Conservation (phyloP, 2,888 invertebrate species). For the Chloroclystis v-ata region DNA sequence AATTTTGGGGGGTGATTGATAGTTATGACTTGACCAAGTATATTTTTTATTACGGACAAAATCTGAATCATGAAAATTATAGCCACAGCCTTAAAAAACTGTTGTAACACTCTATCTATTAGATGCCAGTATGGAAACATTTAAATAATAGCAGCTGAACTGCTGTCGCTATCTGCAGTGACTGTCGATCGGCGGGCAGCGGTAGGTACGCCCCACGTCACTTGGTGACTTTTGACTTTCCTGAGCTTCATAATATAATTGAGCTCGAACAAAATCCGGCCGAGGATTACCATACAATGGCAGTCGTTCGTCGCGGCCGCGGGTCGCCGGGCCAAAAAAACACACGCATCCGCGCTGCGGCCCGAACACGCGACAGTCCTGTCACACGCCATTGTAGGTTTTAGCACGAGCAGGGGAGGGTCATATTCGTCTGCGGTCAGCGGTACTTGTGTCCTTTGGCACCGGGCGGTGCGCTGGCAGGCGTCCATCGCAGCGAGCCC, state of each 20-base stretch:
- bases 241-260: conserved; percentile 77
- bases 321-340: conserved; percentile 76
- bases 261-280: conserved; percentile 76
- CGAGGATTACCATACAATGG: conserved; percentile 76
- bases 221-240: conserved; percentile 74
- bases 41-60: no score
- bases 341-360: conserved; percentile 54
- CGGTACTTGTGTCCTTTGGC: conserved; percentile 31
- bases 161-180: no score
- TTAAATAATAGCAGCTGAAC: no score
- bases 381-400: conserved; percentile 30
- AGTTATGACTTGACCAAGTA: no score
- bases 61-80: no score
- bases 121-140: no score
- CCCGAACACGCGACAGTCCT: conserved; percentile 13
- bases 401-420: conserved; percentile 17
- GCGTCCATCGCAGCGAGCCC: conserved; percentile 72
- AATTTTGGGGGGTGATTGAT: no score
- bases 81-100: no score
- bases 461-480: conserved; percentile 57
- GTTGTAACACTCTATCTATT: no score
- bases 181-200: conserved; percentile 33
- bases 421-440: conserved; percentile 13
- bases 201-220: conserved; percentile 11
- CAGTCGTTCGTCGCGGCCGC: conserved; percentile 70